Percentiles rank a stretch among this genome's conserved stretches.
phyloP scores from a whole-genome alignment of 2,797 vertebrate species.

The Echeneis naucrates region DNA sequence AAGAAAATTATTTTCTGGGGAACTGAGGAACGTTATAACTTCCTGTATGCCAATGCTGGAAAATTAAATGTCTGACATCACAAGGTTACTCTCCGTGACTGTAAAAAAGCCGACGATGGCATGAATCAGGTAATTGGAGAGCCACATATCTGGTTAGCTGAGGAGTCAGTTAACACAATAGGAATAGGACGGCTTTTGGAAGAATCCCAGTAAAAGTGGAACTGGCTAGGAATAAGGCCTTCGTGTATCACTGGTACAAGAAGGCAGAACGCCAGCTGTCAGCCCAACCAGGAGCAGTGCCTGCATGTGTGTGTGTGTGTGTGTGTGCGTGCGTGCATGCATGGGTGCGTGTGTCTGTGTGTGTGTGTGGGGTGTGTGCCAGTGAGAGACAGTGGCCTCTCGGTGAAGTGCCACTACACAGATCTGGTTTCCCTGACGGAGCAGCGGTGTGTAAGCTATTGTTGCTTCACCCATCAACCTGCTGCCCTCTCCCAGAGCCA shows the following conservation, averaged over 20 bases:
- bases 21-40: slow-evolving; percentile 40
- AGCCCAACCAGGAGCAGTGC: slow-evolving; percentile 67
- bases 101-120: slow-evolving; percentile 45
- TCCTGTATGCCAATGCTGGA: slow-evolving; percentile 29
- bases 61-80: slow-evolving; percentile 48
- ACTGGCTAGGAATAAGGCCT: slow-evolving; percentile 53
- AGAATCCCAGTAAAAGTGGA: slow-evolving; percentile 69
- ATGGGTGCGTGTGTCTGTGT: slow-evolving; percentile 54
- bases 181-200: slow-evolving; percentile 60
- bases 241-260: slow-evolving; percentile 65
- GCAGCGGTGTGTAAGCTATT: slow-evolving; percentile 38
- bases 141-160: slow-evolving; percentile 67
- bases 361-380: slow-evolving; percentile 53
- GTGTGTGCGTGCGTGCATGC: slow-evolving; percentile 43
- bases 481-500: slow-evolving; percentile 25
- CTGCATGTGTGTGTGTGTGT: slow-evolving; percentile 52
- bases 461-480: slow-evolving; percentile 35
- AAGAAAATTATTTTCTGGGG: slow-evolving; percentile 30
- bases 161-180: slow-evolving; percentile 72
- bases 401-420: slow-evolving; percentile 63
- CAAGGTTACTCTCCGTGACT: slow-evolving; percentile 47
- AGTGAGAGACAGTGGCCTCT: slow-evolving; percentile 64
- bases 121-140: slow-evolving; percentile 71
- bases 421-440: slow-evolving; percentile 71
- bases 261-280: slow-evolving; percentile 76